phyloP scores from a whole-genome alignment of 2,113 vertebrate species.

The Rhadina sibilatrix region DNA sequence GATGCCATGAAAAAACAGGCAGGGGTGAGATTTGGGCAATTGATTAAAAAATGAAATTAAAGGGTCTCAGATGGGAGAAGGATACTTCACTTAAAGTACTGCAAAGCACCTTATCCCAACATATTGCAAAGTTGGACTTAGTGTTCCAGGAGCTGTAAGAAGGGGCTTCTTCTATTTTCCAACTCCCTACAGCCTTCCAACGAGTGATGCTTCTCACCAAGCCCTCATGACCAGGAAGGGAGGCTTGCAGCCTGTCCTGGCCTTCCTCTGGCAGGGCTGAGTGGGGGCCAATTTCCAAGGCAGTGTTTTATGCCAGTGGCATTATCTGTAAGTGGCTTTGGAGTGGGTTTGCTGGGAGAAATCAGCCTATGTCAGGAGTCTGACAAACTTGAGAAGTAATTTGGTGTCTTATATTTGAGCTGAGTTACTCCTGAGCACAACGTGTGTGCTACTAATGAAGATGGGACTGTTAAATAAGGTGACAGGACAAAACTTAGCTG shows the following conservation, averaged over 20 bases:
- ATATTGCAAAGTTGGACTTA: not conserved
- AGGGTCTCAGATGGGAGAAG: not conserved
- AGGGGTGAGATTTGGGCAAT: not conserved
- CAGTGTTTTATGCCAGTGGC: not conserved
- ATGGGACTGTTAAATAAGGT: not conserved
- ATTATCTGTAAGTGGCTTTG: not conserved
- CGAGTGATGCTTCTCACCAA: not conserved
- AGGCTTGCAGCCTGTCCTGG: not conserved
- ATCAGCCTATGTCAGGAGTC: not conserved
- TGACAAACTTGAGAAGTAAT: not conserved
- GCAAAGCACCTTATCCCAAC: not conserved
- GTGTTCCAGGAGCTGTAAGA: not conserved
- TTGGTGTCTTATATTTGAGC: not conserved
- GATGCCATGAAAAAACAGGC: not conserved
- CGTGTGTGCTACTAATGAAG: not conserved
- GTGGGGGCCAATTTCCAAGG: not conserved
- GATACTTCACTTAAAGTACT: not conserved
- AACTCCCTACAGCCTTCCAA: not conserved
- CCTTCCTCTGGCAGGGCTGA: not conserved
- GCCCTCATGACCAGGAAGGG: not conserved
- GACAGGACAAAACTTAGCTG: not conserved
- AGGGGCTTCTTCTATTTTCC: too few relatives aligned
- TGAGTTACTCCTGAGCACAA: not conserved
- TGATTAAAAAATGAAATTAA: not conserved
- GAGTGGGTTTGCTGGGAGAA: not conserved